Conservation (phyloP, 2,113 vertebrate species). For the Mugil cephalus region DNA sequence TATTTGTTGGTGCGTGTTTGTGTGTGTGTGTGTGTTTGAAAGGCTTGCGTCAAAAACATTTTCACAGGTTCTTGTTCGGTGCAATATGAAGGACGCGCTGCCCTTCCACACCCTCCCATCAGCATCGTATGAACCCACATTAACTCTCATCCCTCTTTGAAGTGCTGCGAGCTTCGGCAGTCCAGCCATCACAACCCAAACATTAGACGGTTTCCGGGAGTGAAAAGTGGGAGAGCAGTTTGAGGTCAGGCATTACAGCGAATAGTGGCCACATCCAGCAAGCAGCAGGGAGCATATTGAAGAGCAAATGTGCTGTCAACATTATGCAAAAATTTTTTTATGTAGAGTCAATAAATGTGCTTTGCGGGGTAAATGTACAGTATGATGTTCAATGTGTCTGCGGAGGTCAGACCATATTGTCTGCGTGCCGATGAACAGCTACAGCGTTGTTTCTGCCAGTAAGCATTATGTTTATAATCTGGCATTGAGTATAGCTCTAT, state of each 20-base stretch:
- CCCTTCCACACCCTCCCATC: constrained; percentile 60
- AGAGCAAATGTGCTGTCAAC: constrained; percentile 45
- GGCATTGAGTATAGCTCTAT: neutral
- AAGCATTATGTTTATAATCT: neutral
- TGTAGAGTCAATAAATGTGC: constrained; percentile 33
- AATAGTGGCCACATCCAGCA: constrained; percentile 62
- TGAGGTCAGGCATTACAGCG: constrained; percentile 65
- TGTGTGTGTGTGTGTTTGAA: constrained; percentile 19
- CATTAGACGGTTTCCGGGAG: constrained; percentile 62
- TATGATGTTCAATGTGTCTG: constrained; percentile 15
- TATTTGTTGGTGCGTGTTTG: neutral
- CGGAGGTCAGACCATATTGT: constrained; percentile 17
- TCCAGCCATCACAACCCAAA: constrained; percentile 54
- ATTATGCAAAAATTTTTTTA: constrained; percentile 46
- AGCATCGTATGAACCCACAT: constrained; percentile 63
- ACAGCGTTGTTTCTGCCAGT: too few relatives aligned
- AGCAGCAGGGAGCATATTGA: constrained; percentile 55
- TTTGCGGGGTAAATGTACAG: constrained; percentile 22
- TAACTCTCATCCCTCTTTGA: constrained; percentile 60
- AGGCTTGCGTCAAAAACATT: constrained; percentile 34
- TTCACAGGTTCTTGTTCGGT: constrained; percentile 52
- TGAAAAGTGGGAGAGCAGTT: constrained; percentile 61
- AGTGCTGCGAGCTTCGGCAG: constrained; percentile 54
- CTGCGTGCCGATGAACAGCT: neutral
- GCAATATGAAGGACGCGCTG: constrained; percentile 56